phyloP scores from a whole-genome alignment of 2,113 vertebrate species.

The Perca fluviatilis region DNA sequence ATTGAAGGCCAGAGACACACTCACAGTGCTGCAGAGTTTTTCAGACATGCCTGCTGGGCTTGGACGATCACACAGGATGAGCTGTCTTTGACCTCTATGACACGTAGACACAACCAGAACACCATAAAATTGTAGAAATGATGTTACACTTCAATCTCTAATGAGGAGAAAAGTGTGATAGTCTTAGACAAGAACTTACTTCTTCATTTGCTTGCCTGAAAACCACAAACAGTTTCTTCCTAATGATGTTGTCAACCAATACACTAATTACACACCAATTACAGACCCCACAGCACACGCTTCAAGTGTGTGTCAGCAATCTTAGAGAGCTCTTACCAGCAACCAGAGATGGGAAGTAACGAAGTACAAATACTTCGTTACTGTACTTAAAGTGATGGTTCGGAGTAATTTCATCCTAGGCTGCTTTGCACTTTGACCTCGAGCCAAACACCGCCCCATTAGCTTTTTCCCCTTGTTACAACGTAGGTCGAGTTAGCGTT shows the following conservation, averaged over 20 bases:
- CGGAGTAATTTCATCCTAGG: no score
- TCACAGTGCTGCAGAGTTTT: conserved; percentile 47
- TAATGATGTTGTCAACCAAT: background rate
- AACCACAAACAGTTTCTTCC: background rate
- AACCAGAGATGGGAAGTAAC: no score
- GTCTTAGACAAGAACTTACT: background rate
- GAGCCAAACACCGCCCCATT: no score
- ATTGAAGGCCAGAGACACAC: conserved; percentile 61
- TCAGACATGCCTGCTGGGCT: conserved; percentile 65
- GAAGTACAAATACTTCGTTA: no score
- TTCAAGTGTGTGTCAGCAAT: conserved; percentile 35
- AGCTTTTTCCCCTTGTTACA: no score
- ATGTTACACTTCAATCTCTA: background rate
- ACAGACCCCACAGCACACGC: conserved; percentile 11
- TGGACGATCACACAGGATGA: conserved; percentile 45
- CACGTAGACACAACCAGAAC: conserved; percentile 29
- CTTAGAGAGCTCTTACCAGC: conserved; percentile 19
- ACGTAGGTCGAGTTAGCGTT: no score
- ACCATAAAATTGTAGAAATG: conserved; percentile 4
- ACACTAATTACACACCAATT: conserved; percentile 9
- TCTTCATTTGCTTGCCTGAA: background rate
- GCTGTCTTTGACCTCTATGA: conserved; percentile 48
- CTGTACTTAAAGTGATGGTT: no score
- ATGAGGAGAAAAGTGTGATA: background rate
- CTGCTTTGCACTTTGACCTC: no score